Conservation (phyloP, 2,888 invertebrate species). For the Pandemis cinnamomeana region DNA sequence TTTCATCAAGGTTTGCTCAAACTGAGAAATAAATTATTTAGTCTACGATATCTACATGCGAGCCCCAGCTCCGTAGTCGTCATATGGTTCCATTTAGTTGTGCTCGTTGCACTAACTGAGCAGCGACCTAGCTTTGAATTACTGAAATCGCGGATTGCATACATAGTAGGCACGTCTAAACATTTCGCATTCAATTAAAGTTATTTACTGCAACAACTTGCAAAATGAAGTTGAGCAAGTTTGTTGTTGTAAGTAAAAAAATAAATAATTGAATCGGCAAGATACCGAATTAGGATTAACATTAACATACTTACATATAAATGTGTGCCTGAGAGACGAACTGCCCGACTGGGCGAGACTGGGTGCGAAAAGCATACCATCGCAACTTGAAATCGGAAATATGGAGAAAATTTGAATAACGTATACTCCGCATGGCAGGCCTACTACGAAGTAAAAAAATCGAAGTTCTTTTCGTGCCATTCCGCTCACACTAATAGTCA, state of each 20-base stretch:
- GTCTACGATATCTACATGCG: conserved; percentile 60
- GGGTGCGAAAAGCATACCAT: too few species aligned
- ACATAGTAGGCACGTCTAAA: not conserved
- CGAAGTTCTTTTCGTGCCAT: too few species aligned
- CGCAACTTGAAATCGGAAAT: too few species aligned
- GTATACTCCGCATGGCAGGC: too few species aligned
- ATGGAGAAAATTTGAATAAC: too few species aligned
- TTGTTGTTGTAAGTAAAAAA: not conserved
- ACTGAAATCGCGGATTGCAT: conserved; percentile 26
- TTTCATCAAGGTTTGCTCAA: conserved; percentile 21
- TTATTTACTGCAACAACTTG: conserved; percentile 12
- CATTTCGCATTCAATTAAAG: conserved; percentile 24
- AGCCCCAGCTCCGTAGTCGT: conserved; percentile 49
- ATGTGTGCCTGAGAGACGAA: not conserved
- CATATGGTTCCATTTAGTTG: conserved; percentile 62
- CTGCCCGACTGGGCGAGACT: too few species aligned
- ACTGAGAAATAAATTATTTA: conserved; percentile 55
- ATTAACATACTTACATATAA: conserved; percentile 20
- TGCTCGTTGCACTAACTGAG: conserved; percentile 41
- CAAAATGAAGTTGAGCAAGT: conserved; percentile 1
- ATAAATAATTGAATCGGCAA: not conserved
- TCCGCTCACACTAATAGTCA: too few species aligned
- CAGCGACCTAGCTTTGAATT: conserved; percentile 39
- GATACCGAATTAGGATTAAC: not conserved
- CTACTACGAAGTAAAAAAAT: too few species aligned